Percentiles rank a stretch among this genome's conserved stretches.
Evolutionary conservation across 2,797 vertebrate genomes (phyloP).

Genomic region (Manis javanica): DNA sequence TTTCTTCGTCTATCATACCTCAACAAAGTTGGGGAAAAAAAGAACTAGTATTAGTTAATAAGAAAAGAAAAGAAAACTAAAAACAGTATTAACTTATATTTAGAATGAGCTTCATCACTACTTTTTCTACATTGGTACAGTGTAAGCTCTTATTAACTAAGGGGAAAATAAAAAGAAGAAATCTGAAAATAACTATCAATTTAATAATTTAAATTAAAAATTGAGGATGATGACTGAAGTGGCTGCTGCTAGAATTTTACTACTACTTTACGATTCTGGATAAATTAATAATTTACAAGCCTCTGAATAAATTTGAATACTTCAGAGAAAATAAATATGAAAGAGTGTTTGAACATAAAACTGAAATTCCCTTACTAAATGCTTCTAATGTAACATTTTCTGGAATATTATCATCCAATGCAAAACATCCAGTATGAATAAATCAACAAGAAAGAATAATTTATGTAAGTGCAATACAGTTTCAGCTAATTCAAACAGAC

Average conservation of each 20-base stretch:
- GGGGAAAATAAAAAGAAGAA: background rate
- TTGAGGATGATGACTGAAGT: background rate
- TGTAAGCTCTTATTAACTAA: background rate
- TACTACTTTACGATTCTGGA: constrained; percentile 45
- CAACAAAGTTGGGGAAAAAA: background rate
- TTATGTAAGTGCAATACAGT: background rate
- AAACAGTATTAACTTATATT: constrained; percentile 35
- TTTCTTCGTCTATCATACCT: background rate
- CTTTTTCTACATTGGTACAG: background rate
- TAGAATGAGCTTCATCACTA: background rate
- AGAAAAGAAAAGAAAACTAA: constrained; percentile 16
- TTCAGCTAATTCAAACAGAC: constrained; percentile 32
- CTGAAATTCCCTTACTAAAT: constrained; percentile 26
- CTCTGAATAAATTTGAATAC: constrained; percentile 2
- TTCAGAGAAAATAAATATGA: background rate
- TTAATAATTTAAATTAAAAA: constrained; percentile 43
- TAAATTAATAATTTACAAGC: constrained; percentile 57
- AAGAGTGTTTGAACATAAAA: background rate
- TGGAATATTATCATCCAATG: background rate
- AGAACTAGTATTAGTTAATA: background rate
- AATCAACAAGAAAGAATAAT: constrained; percentile 44
- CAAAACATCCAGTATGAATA: constrained; percentile 15
- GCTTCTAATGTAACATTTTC: constrained; percentile 22
- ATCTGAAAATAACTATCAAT: background rate
- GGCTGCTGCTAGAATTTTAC: background rate